These are phyloP conservation scores for Isurus oxyrinchus DNA, from an alignment of 2,113 vertebrate species.

Conservation along the genomic window DNA sequence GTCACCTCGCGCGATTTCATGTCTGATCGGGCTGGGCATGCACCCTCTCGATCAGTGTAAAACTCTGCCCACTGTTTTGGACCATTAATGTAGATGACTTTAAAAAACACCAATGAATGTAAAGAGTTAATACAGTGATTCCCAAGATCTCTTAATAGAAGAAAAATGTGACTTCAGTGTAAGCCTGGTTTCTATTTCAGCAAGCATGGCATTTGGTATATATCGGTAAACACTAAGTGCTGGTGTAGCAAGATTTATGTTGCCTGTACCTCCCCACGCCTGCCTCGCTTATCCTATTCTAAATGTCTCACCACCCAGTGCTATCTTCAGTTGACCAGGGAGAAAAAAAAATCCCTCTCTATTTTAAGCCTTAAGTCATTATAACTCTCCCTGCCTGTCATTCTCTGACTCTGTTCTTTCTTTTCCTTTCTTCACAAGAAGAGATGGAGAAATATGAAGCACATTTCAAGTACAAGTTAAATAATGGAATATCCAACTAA, in stretches of 20 bases:
- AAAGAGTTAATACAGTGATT: constrained; percentile 29
- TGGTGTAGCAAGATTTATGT: constrained; percentile 36
- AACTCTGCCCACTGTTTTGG: background rate
- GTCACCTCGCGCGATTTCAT: no score
- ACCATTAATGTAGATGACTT: no score
- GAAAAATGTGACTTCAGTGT: constrained; percentile 22
- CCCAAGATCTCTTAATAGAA: background rate
- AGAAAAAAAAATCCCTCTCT: background rate
- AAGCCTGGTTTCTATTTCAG: constrained; percentile 36
- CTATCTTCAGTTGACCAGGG: constrained; percentile 22
- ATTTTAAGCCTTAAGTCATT: background rate
- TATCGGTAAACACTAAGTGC: constrained; percentile 32
- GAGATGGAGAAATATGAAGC: background rate
- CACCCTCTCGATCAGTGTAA: no score
- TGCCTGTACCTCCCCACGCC: constrained; percentile 32
- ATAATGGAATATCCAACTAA: constrained; percentile 26
- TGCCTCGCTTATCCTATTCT: background rate
- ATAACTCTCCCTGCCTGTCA: background rate
- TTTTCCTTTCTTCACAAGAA: background rate
- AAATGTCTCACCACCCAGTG: constrained; percentile 29
- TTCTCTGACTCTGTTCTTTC: background rate
- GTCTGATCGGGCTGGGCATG: no score
- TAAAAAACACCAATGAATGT: background rate
- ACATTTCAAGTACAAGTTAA: background rate
- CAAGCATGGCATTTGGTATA: constrained; percentile 28